Conservation (phyloP, 2,113 vertebrate genomes). For the Pomatostomus ruficeps region DNA sequence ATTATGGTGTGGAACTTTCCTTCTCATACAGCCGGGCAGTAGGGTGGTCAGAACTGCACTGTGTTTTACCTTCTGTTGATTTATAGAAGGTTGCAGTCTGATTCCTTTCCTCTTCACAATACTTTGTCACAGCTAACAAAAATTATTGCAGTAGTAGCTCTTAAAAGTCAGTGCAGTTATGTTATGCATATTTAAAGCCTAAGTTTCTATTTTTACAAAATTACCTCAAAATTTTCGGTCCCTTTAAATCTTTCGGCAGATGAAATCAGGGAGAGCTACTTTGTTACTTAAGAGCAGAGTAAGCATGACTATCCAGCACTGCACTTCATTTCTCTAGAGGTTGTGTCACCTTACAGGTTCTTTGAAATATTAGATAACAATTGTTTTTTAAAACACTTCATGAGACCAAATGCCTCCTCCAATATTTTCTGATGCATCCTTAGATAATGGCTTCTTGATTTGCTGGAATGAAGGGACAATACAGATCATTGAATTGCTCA, state of each 20-base stretch:
- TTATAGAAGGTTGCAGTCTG: background rate
- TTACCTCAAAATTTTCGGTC: background rate
- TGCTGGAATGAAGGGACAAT: background rate
- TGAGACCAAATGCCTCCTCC: background rate
- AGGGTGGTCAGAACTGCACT: background rate
- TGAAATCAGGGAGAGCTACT: background rate
- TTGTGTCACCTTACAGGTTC: background rate
- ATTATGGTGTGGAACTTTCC: background rate
- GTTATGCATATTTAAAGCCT: background rate
- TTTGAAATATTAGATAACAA: background rate
- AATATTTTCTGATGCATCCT: background rate
- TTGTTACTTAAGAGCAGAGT: background rate
- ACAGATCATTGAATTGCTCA: background rate
- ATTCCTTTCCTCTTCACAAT: background rate
- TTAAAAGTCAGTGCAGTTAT: background rate
- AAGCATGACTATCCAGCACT: background rate
- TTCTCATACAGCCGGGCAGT: background rate
- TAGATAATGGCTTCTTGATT: background rate
- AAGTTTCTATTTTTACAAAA: background rate
- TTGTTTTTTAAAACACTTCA: background rate
- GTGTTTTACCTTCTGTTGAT: background rate
- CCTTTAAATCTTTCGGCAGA: background rate
- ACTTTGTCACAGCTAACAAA: background rate
- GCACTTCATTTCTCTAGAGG: background rate
- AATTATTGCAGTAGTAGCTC: background rate